Conservation (phyloP, 2,797 vertebrate species). For the Neoniphon sammara region DNA sequence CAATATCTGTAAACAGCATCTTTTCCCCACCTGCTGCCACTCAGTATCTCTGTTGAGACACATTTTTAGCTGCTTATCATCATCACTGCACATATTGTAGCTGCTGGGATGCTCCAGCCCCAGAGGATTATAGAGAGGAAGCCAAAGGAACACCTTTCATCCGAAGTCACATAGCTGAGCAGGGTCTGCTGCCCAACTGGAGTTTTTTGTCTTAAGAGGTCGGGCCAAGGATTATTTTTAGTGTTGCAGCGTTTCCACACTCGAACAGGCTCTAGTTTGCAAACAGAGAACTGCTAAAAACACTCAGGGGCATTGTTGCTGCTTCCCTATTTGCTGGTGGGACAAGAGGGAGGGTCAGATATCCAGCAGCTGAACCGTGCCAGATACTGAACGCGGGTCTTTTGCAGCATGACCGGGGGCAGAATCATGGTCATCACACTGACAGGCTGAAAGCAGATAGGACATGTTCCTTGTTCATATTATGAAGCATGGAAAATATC, state of each 20-base stretch:
- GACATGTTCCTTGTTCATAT: conserved; percentile 22
- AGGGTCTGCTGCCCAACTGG: not conserved
- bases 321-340: conserved; percentile 34
- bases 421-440: conserved; percentile 18
- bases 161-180: conserved; percentile 15
- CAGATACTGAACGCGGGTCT: conserved; percentile 37
- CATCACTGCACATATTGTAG: conserved; percentile 17
- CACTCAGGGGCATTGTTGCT: conserved; percentile 64
- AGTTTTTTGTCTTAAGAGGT: conserved; percentile 28
- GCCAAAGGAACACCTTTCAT: conserved; percentile 35
- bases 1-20: conserved; percentile 5
- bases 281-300: conserved; percentile 56
- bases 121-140: conserved; percentile 13
- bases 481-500: conserved; percentile 24
- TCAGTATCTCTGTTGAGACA: not conserved
- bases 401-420: not conserved
- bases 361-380: conserved; percentile 55
- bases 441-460: conserved; percentile 22
- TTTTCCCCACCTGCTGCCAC: conserved; percentile 11
- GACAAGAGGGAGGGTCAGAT: conserved; percentile 58
- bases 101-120: conserved; percentile 18
- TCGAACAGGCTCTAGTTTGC: conserved; percentile 44
- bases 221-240: conserved; percentile 33
- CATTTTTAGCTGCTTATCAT: conserved; percentile 21
- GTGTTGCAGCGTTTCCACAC: conserved; percentile 29